A percentile compares a stretch with the other conserved stretches of the same genome.
phyloP scores from a whole-genome alignment of 2,113 vertebrate species.

The Bubo blakistoni region DNA sequence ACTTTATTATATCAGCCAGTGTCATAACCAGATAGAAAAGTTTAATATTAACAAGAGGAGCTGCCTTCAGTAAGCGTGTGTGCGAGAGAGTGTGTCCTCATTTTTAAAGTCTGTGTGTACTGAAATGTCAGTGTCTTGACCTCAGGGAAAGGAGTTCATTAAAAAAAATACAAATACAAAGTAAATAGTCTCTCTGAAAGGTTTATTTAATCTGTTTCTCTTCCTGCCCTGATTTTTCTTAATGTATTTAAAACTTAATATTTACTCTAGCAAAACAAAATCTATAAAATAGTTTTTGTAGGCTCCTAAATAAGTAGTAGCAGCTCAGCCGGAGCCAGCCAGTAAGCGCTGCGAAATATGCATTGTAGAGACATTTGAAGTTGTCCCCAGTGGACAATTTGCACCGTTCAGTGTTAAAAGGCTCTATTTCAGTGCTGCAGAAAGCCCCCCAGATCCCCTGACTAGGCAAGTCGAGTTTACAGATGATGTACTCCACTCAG shows the following conservation, averaged over 20 bases:
- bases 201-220: slow-evolving; percentile 64
- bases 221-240: slow-evolving; percentile 61
- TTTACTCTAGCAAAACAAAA: slow-evolving; percentile 60
- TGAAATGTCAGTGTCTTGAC: slow-evolving; percentile 51
- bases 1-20: slow-evolving; percentile 62
- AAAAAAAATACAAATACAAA: slow-evolving; percentile 35
- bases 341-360: slow-evolving; percentile 51
- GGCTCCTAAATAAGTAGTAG: slow-evolving; percentile 62
- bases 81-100: neutral
- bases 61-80: slow-evolving; percentile 38
- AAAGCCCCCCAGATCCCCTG: slow-evolving; percentile 56
- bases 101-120: slow-evolving; percentile 59
- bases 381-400: slow-evolving; percentile 73
- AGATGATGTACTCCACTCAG: slow-evolving; percentile 59
- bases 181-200: slow-evolving; percentile 54
- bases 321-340: slow-evolving; percentile 59
- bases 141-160: neutral
- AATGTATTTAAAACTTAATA: slow-evolving; percentile 69
- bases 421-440: slow-evolving; percentile 55
- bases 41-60: slow-evolving; percentile 72
- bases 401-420: slow-evolving; percentile 70
- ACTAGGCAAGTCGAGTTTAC: slow-evolving; percentile 63
- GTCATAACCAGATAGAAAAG: slow-evolving; percentile 69
- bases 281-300: slow-evolving; percentile 57
- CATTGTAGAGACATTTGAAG: slow-evolving; percentile 69